These are phyloP conservation scores for Phthorimaea operculella DNA, from an alignment of 1,140 invertebrate genomes.

Conservation along the genomic window DNA sequence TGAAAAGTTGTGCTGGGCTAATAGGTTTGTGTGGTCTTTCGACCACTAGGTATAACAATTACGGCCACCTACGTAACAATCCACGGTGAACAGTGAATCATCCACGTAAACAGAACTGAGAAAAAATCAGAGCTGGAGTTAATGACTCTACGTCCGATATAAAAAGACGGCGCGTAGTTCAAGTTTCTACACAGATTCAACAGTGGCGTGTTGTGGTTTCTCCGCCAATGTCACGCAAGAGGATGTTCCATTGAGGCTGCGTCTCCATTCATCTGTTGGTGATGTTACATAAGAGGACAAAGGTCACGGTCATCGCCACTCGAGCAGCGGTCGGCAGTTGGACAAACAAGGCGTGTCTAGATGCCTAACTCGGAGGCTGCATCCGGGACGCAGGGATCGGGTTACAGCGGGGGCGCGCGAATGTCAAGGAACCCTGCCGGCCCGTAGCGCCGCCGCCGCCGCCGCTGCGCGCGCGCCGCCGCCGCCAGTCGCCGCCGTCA, in stretches of 20 bases:
- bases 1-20: too few relatives aligned
- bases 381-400: constrained; percentile 60
- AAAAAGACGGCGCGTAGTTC: too few relatives aligned
- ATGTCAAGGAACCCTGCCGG: constrained; percentile 59
- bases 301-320: constrained; percentile 48
- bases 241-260: background rate
- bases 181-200: too few relatives aligned
- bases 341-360: constrained; percentile 53
- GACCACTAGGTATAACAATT: too few relatives aligned
- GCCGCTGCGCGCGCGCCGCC: constrained; percentile 20
- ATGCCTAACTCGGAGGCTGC: constrained; percentile 57
- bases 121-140: too few relatives aligned
- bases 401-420: constrained; percentile 53
- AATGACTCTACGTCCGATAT: too few relatives aligned
- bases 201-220: background rate
- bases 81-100: background rate
- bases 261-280: constrained; percentile 18
- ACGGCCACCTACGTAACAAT: too few relatives aligned
- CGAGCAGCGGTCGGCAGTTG: constrained; percentile 23
- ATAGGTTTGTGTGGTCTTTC: too few relatives aligned
- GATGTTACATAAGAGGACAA: constrained; percentile 45
- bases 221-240: background rate
- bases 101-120: background rate
- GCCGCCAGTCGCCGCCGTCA: constrained; percentile 49
- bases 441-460: constrained; percentile 14